These are phyloP conservation scores for Agrochola lychnidis DNA, from an alignment of 2,888 invertebrate species.

Conservation along the genomic window DNA sequence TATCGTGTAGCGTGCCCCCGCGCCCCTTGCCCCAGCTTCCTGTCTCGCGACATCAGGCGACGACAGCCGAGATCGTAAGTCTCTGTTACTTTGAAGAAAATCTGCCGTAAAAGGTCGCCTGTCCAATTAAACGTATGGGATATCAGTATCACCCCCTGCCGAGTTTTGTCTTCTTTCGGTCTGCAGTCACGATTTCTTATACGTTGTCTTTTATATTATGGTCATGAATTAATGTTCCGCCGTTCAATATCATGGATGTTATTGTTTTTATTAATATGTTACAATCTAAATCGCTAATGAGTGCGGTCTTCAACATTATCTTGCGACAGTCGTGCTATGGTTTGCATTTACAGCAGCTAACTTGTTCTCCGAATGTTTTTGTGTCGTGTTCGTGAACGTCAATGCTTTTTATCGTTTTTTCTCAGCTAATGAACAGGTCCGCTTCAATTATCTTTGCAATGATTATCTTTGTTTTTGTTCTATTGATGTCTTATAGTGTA, in stretches of 20 bases:
- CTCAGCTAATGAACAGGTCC: conserved; percentile 68
- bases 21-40: conserved; percentile 81
- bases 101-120: conserved; percentile 75
- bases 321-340: conserved; percentile 56
- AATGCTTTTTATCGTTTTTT: conserved; percentile 64
- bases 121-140: conserved; percentile 77
- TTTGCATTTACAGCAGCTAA: conserved; percentile 66
- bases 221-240: conserved; percentile 55
- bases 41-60: conserved; percentile 78
- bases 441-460: conserved; percentile 70
- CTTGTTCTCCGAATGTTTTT: conserved; percentile 69
- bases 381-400: conserved; percentile 61
- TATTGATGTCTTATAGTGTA: conserved; percentile 59
- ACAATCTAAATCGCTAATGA: conserved; percentile 64
- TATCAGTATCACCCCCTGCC: conserved; percentile 73
- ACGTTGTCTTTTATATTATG: conserved; percentile 58
- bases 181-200: conserved; percentile 72
- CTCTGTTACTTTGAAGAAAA: conserved; percentile 76
- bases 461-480: conserved; percentile 68
- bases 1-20: conserved; percentile 86
- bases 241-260: conserved; percentile 60
- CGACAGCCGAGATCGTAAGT: conserved; percentile 78
- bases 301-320: conserved; percentile 55
- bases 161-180: conserved; percentile 74
- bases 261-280: conserved; percentile 62